Evolutionary conservation across 2,113 vertebrate species (phyloP).

Genomic region (Phalacrocorax pelagicus): DNA sequence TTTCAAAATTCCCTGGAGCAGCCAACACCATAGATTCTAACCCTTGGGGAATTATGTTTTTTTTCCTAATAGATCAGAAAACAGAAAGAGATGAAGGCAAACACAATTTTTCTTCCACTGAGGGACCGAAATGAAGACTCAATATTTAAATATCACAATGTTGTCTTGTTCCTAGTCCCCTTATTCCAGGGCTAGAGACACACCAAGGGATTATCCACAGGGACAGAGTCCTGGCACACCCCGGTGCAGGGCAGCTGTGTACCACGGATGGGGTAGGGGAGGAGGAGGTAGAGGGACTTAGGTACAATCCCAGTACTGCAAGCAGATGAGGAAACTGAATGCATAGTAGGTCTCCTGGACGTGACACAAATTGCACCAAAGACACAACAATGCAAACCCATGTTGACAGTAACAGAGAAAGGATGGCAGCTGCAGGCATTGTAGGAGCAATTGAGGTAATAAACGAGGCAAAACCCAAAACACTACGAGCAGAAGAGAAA

Average conservation of each 20-base stretch:
- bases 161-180: neutral
- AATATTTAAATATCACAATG: neutral
- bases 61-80: neutral
- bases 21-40: fast-evolving
- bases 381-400: neutral
- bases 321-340: neutral
- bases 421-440: neutral
- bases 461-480: neutral
- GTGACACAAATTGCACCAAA: neutral
- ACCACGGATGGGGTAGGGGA: fast-evolving
- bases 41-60: neutral
- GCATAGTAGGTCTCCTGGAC: neutral
- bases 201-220: neutral
- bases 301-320: neutral
- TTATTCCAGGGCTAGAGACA: neutral
- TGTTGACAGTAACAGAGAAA: neutral
- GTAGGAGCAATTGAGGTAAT: neutral
- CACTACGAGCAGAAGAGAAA: neutral
- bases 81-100: neutral
- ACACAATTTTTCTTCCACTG: neutral
- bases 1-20: neutral
- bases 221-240: fast-evolving
- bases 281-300: neutral
- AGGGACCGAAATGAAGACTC: neutral
- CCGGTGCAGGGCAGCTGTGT: too few species aligned